Base-by-base conservation (phyloP, 2,797 vertebrate genomes). In the Catamblyrhynchus diadema region DNA sequence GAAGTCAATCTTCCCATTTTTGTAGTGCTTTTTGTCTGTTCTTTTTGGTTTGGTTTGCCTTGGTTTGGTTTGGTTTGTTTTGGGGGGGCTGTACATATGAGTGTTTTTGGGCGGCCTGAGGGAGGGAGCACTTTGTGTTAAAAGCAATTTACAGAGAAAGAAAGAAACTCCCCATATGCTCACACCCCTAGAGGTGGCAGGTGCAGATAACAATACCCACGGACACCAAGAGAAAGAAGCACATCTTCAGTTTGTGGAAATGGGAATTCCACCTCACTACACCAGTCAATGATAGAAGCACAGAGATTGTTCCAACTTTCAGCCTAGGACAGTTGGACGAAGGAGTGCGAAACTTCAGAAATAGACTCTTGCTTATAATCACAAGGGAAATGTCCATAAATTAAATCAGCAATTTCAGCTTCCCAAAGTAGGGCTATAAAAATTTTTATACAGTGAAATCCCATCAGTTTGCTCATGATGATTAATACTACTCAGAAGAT, bases 381-480 rank as follows among this genome's bases (percentile, higher is more conserved):
- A 80, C 17, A 12, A 53, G 25, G 3, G 73, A 77, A 67, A n/a
- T 15, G 48, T 19, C 20, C 4, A 25, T 65, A 79, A 74, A 78
- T 74, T 65, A 57, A 78, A 78, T 35, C 42, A 78, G 4, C 4
- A 69, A 59, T 20, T 71, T 90, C 1, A 19, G 54, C 21, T 69
- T 61, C 20, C 14, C 9, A 20, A 73, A 83, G 4, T 24, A 65
- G 30, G 8, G n/a, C 5, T 69, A 19, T 18, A 59, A 69, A 69
- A 61, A 39, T 41, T 0, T 3, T 14, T 65, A 1, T 14, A 15
- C 11, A 62, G 7, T 27, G 47, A 86, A 91, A 84, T 72, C 3
- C 4, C 14, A 45, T 62, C 14, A 33, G 1, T 61, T 61, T 83
- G 5, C 22, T 16, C 12, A 27, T 0, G 0, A 24, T n/a, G 8